Evolutionary conservation across 2,888 invertebrate genomes (phyloP).

Genomic region (Nomada fabriciana): DNA sequence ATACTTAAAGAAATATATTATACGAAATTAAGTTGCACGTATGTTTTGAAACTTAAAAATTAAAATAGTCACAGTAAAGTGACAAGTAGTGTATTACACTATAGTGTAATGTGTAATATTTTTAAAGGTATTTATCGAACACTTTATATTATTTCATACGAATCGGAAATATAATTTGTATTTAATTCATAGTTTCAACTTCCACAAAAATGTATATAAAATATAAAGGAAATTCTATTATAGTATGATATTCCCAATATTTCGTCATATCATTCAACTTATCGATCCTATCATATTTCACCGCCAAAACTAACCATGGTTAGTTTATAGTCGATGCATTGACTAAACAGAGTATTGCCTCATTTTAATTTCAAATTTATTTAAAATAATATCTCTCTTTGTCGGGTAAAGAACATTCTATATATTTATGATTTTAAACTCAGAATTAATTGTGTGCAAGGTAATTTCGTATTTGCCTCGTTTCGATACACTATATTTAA

Average conservation of each 20-base stretch:
- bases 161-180: not conserved
- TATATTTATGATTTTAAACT: too few species aligned
- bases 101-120: not conserved
- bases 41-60: conserved; percentile 4
- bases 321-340: too few species aligned
- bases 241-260: not conserved
- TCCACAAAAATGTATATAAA: not conserved
- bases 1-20: not conserved
- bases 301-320: conserved; percentile 8
- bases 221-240: not conserved
- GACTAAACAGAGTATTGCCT: not conserved
- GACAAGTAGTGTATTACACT: not conserved
- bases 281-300: not conserved
- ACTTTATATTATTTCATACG: not conserved
- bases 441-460: too few species aligned
- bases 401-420: too few species aligned
- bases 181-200: not conserved
- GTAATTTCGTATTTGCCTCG: not conserved
- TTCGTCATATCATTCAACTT: not conserved
- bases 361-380: conserved; percentile 34
- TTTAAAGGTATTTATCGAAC: not conserved
- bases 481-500: not conserved
- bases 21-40: not conserved
- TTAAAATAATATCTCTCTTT: not conserved
- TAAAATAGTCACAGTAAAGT: not conserved